Evolutionary conservation across 1,140 invertebrate species (phyloP), one percentile per base, ranked within the genome.

Genomic region (Stegodyphus dumicola): DNA sequence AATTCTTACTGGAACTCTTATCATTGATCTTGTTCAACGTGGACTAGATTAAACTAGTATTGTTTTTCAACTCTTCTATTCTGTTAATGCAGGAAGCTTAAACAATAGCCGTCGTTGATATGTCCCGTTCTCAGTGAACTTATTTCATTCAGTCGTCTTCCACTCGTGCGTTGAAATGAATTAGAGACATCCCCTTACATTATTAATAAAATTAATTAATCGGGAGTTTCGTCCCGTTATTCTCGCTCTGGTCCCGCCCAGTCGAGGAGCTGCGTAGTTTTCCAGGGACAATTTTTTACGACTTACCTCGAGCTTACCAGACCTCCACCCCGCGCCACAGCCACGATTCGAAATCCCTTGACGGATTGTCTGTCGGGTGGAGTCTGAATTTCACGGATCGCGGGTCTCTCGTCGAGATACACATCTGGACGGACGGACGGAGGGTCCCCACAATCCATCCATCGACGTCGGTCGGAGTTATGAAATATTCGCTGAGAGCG

Each of bases 131-230:
- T 60, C 56, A 5, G 9, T 60, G 56, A 60, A 60, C 15, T 15
- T 15, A 60, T 60, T 2, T 5, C 56, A 9, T 5, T 15, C 9
- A 60, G 4, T 2, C 56, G 9, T 11, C 56, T 60, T 60, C 15
- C 15, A 60, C 56, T 11, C 56, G 33, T 33, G 33, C 33, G 3
- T 33, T 33, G 5, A 60, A 60, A 60, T 60, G 15, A 60, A 60
- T 60, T 60, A 60, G 15, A 60, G 15, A 11, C 56, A 9, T 1
- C 18, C 15, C 67, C 64, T 70, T 70, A 6, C 11, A 70, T 70
- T 70, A 70, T 70, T 13, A 6, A 70, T 70, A 48, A 70, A 17
- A 70, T 70, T 70, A 70, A 70, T 70, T 70, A 70, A 70, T 70
- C 17, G 17, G n/a, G 67, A 13, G 17, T 15, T 11, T 5, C 56